Base-by-base conservation (phyloP, 2,113 vertebrate species). In the Phrynosoma blainvillii region DNA sequence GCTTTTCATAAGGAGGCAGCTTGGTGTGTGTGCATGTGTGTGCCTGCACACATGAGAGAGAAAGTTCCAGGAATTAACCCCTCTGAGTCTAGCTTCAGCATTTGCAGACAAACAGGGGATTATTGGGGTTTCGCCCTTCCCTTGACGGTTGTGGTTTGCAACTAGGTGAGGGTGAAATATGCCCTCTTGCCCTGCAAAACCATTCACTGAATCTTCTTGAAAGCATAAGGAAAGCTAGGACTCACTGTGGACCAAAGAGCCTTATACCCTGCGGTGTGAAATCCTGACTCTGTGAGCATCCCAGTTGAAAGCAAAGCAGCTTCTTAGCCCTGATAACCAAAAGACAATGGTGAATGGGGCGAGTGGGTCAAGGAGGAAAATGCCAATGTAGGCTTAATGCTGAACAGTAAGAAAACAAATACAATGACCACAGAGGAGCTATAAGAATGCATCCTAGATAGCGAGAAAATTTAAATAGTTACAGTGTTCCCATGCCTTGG, bases 1-100 rank as follows among this genome's bases (percentile, higher is more conserved):
- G 94, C 89, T 95, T 92, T 93, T 96, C 95, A 89, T 88, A 93
- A 94, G 91, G 73, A 85, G 90, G 84, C 81, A 86, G 88, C 83
- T 81, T 73, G 92, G 47, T 47, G 47, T 47, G 47, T 47, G 36
- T 20, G 52, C 7, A 8, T 42, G 36, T 25, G n/a, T 52, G 78
- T 13, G 78, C 40, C 11, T 59, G 47, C 47, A 47, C 47, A 47
- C 47, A 47, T 7, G 7, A 54, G 47, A 40, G 62, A 14, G 62
- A 47, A 54, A 3, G 3, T 32, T 66, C 47, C 70, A 88, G 89
- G 85, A 86, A 87, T 96, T 96, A 96, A 95, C 93, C 90, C 93
- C 84, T 93, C 79, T 42, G 9, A 85, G 90, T 40, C 88, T 86
- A 47, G 77, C 6, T n/a, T 21, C 62, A 2, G 10, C 80, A 4